Evolutionary conservation across 2,797 vertebrate genomes (phyloP).

Genomic region (Halcyon smyrnensis): DNA sequence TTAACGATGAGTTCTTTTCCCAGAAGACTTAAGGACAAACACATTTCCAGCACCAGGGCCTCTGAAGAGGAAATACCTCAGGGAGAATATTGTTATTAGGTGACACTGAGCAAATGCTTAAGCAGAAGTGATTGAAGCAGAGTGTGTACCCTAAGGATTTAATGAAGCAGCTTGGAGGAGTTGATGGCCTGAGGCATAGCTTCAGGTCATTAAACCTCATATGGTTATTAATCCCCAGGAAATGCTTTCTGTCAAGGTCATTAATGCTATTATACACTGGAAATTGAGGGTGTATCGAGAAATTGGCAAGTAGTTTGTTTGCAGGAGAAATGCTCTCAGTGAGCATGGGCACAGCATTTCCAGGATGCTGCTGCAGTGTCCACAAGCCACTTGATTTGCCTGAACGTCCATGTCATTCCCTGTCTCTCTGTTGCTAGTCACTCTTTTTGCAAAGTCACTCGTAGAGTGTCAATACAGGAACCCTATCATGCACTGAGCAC

Average conservation of each 20-base stretch:
- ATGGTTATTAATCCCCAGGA: constrained; percentile 52
- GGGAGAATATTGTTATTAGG: constrained; percentile 53
- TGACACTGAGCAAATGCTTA: constrained; percentile 51
- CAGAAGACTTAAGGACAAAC: neutral
- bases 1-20: neutral
- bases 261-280: constrained; percentile 35
- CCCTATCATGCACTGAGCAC: neutral
- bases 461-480: neutral
- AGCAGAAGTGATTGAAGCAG: constrained; percentile 38
- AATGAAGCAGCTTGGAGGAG: constrained; percentile 53
- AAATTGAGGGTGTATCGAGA: neutral
- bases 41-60: neutral
- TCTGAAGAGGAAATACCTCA: constrained; percentile 31
- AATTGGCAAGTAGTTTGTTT: neutral
- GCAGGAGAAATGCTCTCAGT: neutral
- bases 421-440: neutral
- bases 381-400: neutral
- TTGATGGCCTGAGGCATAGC: constrained; percentile 39
- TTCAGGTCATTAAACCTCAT: constrained; percentile 59
- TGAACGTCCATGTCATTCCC: neutral
- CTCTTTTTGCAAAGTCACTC: neutral
- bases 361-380: neutral
- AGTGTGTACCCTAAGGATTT: constrained; percentile 39
- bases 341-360: neutral
- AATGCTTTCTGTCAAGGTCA: constrained; percentile 58